These are phyloP conservation scores for Sula dactylatra DNA, from an alignment of 2,113 vertebrate species.

Conservation along the genomic window DNA sequence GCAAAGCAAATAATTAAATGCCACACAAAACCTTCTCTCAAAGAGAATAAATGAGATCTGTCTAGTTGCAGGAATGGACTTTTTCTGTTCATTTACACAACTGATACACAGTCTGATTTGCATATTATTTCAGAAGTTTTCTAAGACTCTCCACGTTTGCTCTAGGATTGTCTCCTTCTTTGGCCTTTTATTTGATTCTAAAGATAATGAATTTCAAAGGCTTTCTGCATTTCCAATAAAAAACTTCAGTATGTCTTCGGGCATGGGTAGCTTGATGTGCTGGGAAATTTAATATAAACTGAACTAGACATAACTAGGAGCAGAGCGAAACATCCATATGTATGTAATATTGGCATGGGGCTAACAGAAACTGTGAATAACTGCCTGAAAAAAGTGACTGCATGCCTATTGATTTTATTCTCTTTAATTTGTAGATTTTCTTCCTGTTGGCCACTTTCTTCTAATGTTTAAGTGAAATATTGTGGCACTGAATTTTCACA, in stretches of 20 bases:
- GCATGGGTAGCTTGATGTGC: not conserved
- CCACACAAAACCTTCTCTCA: not conserved
- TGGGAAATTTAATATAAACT: not conserved
- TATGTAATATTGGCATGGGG: not conserved
- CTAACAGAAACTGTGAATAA: not conserved
- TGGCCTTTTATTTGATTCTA: not conserved
- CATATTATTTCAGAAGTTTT: not conserved
- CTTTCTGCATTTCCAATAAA: not conserved
- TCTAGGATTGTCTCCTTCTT: not conserved
- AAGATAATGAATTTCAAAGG: not conserved
- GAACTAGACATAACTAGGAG: not conserved
- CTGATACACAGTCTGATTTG: not conserved
- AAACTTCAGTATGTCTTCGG: not conserved
- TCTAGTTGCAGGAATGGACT: not conserved
- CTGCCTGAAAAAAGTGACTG: not conserved
- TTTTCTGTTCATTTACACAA: not conserved
- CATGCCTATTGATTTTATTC: not conserved
- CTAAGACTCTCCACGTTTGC: not conserved
- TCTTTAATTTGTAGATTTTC: not conserved
- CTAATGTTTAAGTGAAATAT: not conserved
- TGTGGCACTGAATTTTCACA: not conserved
- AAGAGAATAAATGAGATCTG: not conserved
- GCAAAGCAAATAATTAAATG: not conserved
- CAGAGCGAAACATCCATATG: not conserved
- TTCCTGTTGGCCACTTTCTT: not conserved